Conservation (phyloP, 35 echinoderm and acorn worm species). For the Apostichopus californicus region DNA sequence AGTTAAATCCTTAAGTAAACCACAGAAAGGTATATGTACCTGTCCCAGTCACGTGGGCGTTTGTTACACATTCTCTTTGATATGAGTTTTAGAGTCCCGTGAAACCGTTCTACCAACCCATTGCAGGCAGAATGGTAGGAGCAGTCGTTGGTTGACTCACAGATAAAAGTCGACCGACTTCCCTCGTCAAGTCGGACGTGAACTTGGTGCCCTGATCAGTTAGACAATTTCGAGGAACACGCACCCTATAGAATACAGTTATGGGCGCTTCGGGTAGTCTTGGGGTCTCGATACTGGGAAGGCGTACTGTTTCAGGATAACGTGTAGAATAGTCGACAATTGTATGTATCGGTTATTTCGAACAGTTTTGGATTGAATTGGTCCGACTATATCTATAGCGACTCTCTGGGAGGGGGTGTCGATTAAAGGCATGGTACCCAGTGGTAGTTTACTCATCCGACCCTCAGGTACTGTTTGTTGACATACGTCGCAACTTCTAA, state of each 20-base stretch:
- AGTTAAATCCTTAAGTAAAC: not conserved
- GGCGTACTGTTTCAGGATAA: not conserved
- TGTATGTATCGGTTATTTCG: not conserved
- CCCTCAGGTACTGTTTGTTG: not conserved
- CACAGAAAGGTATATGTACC: not conserved
- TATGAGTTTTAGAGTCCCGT: slow-evolving; percentile 21
- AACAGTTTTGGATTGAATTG: not conserved
- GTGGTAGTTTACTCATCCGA: not conserved
- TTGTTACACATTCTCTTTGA: not conserved
- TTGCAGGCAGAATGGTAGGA: slow-evolving; percentile 5
- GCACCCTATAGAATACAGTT: slow-evolving; percentile 37
- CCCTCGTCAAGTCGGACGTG: slow-evolving; percentile 5
- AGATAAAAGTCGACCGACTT: not conserved
- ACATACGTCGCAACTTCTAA: too few species aligned
- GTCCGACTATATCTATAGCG: not conserved
- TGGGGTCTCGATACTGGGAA: slow-evolving; percentile 50
- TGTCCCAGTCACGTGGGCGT: not conserved
- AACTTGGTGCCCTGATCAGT: slow-evolving; percentile 47
- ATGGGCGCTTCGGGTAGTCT: slow-evolving; percentile 60
- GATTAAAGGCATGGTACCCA: not conserved
- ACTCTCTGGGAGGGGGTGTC: not conserved
- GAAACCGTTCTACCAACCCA: slow-evolving; percentile 16
- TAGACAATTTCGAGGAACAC: slow-evolving; percentile 49
- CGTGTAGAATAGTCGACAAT: not conserved
- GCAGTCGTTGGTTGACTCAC: not conserved